Evolutionary conservation across 2,113 vertebrate species (phyloP).

Genomic region (Hypanus sabinus): DNA sequence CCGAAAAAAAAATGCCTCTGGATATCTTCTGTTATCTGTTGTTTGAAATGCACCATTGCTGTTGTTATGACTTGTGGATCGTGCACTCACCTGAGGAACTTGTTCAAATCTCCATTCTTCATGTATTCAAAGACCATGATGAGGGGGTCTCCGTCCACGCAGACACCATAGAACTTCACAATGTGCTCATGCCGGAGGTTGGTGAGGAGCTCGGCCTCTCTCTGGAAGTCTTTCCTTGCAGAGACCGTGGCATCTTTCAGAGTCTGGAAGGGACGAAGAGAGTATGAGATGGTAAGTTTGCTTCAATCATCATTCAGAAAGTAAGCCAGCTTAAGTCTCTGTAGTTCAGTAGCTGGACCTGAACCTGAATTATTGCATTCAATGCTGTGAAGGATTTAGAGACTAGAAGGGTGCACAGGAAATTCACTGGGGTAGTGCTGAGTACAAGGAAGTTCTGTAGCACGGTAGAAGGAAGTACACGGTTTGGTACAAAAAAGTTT

Average conservation of each 20-base stretch:
- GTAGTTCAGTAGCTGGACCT: background rate
- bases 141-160: conserved; percentile 88
- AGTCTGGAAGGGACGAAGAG: conserved; percentile 56
- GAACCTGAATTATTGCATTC: background rate
- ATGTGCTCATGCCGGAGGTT: conserved; percentile 96
- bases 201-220: conserved; percentile 92
- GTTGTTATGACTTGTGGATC: no score
- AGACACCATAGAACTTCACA: conserved; percentile 90
- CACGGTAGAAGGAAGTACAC: no score
- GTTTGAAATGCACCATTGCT: background rate
- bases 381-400: background rate
- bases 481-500: no score
- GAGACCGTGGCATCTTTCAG: conserved; percentile 90
- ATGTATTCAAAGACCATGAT: conserved; percentile 99
- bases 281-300: background rate
- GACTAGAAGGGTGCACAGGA: background rate
- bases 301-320: background rate
- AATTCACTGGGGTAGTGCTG: background rate
- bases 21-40: background rate
- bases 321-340: background rate
- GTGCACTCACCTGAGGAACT: conserved; percentile 78
- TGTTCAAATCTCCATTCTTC: conserved; percentile 97
- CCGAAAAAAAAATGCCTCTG: background rate
- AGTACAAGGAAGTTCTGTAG: background rate
- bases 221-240: conserved; percentile 93